phyloP scores from a whole-genome alignment of 2,888 invertebrate genomes.

The Hemicrepidius hirtus region DNA sequence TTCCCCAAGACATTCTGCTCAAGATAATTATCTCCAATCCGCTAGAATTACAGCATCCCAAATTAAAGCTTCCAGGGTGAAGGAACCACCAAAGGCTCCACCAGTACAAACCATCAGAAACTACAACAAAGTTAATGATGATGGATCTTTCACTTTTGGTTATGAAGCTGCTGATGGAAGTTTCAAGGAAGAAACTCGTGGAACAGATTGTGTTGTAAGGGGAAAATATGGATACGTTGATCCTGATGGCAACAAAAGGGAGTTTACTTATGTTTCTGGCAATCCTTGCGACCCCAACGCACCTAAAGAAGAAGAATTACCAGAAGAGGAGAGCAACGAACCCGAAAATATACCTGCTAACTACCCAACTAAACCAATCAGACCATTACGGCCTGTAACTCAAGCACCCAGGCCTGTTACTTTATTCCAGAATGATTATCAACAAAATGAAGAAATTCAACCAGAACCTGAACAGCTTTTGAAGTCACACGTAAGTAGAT shows the following conservation, averaged over 20 bases:
- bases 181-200: constrained; percentile 90
- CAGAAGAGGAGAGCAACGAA: constrained; percentile 70
- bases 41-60: constrained; percentile 41
- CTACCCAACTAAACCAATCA: constrained; percentile 76
- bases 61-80: constrained; percentile 67
- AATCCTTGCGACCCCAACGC: constrained; percentile 91
- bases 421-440: constrained; percentile 82
- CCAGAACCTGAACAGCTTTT: constrained; percentile 74
- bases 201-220: constrained; percentile 89
- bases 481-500: constrained; percentile 64
- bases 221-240: constrained; percentile 92
- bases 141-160: constrained; percentile 89
- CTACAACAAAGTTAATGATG: constrained; percentile 88
- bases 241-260: constrained; percentile 89
- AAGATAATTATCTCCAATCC: constrained; percentile 64
- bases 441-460: constrained; percentile 77
- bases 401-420: constrained; percentile 74
- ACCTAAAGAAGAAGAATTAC: constrained; percentile 80
- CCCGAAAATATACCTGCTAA: constrained; percentile 79
- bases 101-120: constrained; percentile 89
- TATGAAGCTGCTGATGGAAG: constrained; percentile 90
- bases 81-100: constrained; percentile 78
- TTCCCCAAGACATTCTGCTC: constrained; percentile 61
- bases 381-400: constrained; percentile 69
- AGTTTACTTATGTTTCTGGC: constrained; percentile 90